Base-by-base conservation (phyloP, 2,888 invertebrate genomes). In the Leptogaster cylindrica region DNA sequence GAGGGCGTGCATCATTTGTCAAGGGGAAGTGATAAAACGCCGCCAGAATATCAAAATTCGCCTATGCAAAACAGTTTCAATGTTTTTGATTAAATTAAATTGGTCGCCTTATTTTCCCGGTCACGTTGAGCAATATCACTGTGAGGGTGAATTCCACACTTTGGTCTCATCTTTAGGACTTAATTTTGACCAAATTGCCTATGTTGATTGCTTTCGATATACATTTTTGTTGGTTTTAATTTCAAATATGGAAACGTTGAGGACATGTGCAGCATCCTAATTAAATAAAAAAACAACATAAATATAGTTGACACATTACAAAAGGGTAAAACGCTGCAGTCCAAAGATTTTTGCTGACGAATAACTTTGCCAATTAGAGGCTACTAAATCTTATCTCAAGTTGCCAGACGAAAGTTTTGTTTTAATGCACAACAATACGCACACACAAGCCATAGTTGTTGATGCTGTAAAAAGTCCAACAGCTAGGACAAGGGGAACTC, bases 1-100 rank as follows among this genome's bases (percentile, higher is more conserved):
- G 46, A 6, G 46, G 46, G 46, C 46, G 46, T 46, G 46, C 46
- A 46, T 46, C 46, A 46, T 46, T 46, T 46, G 46, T 46, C 46
- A 46, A 46, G 46, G 25, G 20, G 46, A 16, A 46, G 46, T 46
- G 46, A 46, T 46, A 46, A 46, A 46, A 46, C 46, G 46, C 46
- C 46, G 20, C 23, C 46, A 25, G 46, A 46, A 46, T 46, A n/a
- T 25, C 46, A 16, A 46, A 46, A 23, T 46, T 25, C 46, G 46
- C 46, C 23, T 20, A 25, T 20, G 25, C 46, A 46, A 46, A 46
- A 25, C 25, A 12, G 46, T 46, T 25, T 46, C n/a, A 25, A 20
- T 46, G n/a, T 25, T 20, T 25, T 46, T 46, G 46, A 46, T 46
- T 46, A 46, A 46, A 46, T 46, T 46, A 46, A 46, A 46, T 46